phyloP scores from a whole-genome alignment of 2,113 vertebrate species.

The Myanophis thanlyinensis region DNA sequence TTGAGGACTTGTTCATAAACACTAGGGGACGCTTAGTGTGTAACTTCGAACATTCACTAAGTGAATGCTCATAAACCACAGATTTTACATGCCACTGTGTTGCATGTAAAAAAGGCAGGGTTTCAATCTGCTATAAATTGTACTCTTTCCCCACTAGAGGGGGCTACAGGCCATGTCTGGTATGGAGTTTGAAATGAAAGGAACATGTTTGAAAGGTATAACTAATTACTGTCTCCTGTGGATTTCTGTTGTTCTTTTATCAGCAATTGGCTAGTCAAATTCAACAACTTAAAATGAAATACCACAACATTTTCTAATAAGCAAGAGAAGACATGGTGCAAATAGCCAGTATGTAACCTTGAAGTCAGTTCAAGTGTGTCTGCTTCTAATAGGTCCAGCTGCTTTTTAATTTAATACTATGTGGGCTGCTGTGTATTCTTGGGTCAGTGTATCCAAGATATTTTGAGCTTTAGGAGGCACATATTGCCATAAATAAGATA shows the following conservation, averaged over 20 bases:
- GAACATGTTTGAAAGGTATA: neutral
- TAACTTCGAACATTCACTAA: neutral
- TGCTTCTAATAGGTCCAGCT: neutral
- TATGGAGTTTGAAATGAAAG: neutral
- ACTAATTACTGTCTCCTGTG: neutral
- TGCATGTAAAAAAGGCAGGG: neutral
- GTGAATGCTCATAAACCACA: too few relatives aligned
- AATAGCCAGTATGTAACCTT: neutral
- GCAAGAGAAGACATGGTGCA: neutral
- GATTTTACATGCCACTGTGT: neutral
- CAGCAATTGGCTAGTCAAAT: neutral
- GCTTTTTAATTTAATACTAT: neutral
- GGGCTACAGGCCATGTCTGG: neutral
- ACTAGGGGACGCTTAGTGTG: too few relatives aligned
- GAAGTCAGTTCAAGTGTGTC: neutral
- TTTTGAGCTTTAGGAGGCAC: neutral
- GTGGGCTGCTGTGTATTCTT: neutral
- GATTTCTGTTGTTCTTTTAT: rapidly evolving
- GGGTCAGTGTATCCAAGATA: neutral
- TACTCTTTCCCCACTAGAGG: constrained; percentile 3
- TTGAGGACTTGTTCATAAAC: too few relatives aligned
- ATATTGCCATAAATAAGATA: neutral
- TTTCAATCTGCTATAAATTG: neutral
- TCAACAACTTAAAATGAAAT: neutral
- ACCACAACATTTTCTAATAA: neutral